Conservation (phyloP, 2,113 vertebrate genomes). For the Psettodes erumei region DNA sequence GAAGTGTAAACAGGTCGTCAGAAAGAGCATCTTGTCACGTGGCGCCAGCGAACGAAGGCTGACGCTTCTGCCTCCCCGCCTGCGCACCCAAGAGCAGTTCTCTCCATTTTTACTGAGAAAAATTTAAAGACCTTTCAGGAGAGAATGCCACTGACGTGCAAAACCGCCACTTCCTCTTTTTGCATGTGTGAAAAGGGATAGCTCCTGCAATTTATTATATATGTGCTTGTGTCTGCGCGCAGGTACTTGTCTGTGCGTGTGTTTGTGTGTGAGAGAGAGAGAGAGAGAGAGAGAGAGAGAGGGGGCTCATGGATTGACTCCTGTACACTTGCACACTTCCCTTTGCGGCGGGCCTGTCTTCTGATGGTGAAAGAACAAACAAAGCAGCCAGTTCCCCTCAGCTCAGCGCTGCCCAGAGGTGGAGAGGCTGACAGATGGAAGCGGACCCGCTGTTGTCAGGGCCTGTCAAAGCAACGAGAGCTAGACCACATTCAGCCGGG, state of each 20-base stretch:
- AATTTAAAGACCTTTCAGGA: no score
- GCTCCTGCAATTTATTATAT: neutral
- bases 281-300: neutral
- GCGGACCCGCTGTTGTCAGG: conserved; percentile 64
- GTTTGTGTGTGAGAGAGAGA: neutral
- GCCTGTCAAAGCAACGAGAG: conserved; percentile 62
- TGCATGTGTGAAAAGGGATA: neutral
- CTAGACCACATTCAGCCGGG: conserved; percentile 46
- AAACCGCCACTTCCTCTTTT: neutral
- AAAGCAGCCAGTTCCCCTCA: conserved; percentile 46
- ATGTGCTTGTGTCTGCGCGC: neutral
- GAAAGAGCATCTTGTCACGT: conserved; percentile 44
- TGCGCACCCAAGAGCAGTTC: neutral
- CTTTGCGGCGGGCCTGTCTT: conserved; percentile 45
- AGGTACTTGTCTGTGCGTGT: conserved; percentile 24
- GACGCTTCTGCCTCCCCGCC: neutral
- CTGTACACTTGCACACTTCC: conserved; percentile 24
- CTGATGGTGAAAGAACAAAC: conserved; percentile 62
- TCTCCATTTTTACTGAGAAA: no score
- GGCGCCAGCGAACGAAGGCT: neutral
- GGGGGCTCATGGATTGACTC: conserved; percentile 34
- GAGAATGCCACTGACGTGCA: neutral
- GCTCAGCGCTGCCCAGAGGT: conserved; percentile 45
- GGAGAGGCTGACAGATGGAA: conserved; percentile 62
- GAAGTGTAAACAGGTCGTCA: conserved; percentile 41